phyloP scores from a whole-genome alignment of 2,797 vertebrate genomes.

The Halcyon chelicuti region DNA sequence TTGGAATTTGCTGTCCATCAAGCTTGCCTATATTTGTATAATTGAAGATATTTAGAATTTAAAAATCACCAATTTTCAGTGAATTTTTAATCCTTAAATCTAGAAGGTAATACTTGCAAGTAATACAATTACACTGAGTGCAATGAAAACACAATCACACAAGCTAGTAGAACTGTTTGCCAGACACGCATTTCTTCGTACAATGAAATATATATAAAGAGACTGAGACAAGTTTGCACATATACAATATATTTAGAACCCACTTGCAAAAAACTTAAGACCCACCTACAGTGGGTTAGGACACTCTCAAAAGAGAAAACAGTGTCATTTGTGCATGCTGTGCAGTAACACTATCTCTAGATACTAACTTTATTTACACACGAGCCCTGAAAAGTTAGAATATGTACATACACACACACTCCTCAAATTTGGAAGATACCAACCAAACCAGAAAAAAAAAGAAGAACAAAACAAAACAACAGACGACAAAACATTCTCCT shows the following conservation, averaged over 20 bases:
- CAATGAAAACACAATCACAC: background rate
- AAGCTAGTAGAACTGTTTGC: background rate
- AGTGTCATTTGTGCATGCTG: background rate
- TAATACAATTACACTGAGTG: background rate
- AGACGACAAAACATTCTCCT: background rate
- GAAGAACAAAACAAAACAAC: no score
- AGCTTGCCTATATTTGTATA: background rate
- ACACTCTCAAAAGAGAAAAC: background rate
- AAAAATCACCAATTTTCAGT: background rate
- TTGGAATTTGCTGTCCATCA: background rate
- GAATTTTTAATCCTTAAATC: background rate
- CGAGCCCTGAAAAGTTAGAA: background rate
- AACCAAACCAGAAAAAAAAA: background rate
- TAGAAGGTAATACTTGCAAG: background rate
- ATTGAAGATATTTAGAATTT: background rate
- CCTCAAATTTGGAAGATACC: background rate
- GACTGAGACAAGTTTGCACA: background rate
- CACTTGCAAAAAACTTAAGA: background rate
- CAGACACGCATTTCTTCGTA: background rate
- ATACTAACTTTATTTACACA: background rate
- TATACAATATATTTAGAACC: background rate
- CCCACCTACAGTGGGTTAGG: background rate
- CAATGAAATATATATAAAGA: background rate
- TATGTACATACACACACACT: background rate
- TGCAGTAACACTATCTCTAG: background rate